Conservation (phyloP, 2,888 invertebrate genomes). For the Sinhomidia bicolor region DNA sequence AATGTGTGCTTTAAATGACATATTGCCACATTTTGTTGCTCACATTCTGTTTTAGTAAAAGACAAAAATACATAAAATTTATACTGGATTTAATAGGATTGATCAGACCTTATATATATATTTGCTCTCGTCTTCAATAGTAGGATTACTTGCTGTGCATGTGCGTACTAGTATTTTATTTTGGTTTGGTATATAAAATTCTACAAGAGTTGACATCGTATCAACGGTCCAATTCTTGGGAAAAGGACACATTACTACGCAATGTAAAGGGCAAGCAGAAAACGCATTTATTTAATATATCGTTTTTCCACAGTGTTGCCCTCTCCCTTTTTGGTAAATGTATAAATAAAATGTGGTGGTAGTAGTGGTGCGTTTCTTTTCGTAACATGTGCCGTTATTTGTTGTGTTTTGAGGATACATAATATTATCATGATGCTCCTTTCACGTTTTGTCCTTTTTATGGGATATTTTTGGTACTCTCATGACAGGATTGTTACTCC, state of each 20-base stretch:
- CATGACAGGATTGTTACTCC: background rate
- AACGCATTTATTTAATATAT: background rate
- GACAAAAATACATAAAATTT: too few relatives aligned
- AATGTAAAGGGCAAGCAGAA: background rate
- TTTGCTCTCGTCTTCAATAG: too few relatives aligned
- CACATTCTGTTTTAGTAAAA: too few relatives aligned
- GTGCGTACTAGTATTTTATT: too few relatives aligned
- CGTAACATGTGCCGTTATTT: background rate
- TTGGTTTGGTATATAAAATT: slow-evolving; percentile 10
- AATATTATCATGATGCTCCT: background rate
- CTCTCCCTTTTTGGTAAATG: background rate
- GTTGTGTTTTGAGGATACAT: too few relatives aligned
- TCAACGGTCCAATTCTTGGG: background rate
- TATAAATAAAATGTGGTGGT: background rate
- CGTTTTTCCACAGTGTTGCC: background rate
- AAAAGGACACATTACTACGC: background rate
- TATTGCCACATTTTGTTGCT: too few relatives aligned
- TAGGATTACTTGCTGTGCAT: too few relatives aligned
- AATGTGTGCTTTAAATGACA: background rate
- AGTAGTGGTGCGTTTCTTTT: background rate
- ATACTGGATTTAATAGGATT: too few relatives aligned
- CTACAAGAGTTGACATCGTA: background rate
- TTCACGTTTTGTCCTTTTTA: background rate
- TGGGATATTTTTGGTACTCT: background rate
- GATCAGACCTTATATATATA: too few relatives aligned